A percentile compares a stretch with the other conserved stretches of the same genome.
Evolutionary conservation across 2,888 invertebrate species (phyloP).

Genomic region (Meiosimyza decipiens): DNA sequence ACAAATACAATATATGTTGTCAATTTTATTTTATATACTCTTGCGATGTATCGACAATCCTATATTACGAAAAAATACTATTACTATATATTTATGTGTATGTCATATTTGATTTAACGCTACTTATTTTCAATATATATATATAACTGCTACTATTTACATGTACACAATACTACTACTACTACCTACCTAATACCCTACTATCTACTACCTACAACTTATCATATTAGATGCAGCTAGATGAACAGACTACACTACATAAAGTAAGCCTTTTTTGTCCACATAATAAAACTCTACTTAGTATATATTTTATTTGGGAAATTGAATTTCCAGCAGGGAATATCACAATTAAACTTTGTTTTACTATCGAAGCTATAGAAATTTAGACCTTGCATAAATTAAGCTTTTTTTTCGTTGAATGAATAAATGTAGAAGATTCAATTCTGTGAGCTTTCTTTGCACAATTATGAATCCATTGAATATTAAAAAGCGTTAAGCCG

Average conservation of each 20-base stretch:
- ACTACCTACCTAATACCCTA: conserved; percentile 45
- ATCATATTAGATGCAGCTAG: conserved; percentile 63
- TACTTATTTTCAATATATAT: conserved; percentile 28
- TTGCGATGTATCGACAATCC: conserved; percentile 9
- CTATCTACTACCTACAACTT: conserved; percentile 45
- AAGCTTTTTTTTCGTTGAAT: too few species aligned
- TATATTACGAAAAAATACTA: conserved; percentile 32
- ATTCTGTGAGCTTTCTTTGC: too few species aligned
- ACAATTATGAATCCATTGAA: too few species aligned
- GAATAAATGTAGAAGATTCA: too few species aligned
- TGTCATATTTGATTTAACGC: conserved; percentile 13
- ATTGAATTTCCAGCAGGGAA: conserved; percentile 47
- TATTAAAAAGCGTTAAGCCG: too few species aligned
- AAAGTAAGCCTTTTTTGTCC: conserved; percentile 59
- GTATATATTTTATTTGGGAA: conserved; percentile 14
- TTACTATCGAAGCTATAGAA: too few species aligned
- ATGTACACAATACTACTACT: conserved; percentile 47
- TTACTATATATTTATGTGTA: conserved; percentile 32
- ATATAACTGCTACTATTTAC: conserved; percentile 45
- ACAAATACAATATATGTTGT: conserved; percentile 40
- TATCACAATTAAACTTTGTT: conserved; percentile 20
- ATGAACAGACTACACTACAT: conserved; percentile 65
- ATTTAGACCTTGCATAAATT: too few species aligned
- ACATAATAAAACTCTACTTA: conserved; percentile 36
- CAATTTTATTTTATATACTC: conserved; percentile 5